Evolutionary conservation across 92 coral and sea anemone species (phyloP).

Genomic region (Montipora capitata): DNA sequence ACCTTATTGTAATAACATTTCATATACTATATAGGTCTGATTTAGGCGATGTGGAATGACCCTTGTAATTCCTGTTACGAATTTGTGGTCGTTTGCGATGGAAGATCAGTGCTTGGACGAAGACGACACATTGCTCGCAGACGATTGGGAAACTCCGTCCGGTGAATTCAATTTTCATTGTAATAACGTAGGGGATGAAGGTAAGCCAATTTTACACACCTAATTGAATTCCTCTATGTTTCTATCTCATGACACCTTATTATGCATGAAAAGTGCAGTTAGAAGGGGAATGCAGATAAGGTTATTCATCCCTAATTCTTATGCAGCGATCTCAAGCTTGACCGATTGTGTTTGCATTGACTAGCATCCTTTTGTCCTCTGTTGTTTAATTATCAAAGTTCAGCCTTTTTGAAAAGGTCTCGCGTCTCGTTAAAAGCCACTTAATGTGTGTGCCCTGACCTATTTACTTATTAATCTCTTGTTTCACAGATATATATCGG

Average conservation of each 20-base stretch:
- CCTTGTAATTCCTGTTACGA: constrained; percentile 83
- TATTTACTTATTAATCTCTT: constrained; percentile 70
- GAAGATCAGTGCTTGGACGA: constrained; percentile 94
- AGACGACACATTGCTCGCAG: constrained; percentile 84
- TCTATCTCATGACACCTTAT: constrained; percentile 55
- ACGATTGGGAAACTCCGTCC: constrained; percentile 91
- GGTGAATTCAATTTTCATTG: constrained; percentile 92
- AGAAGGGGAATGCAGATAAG: constrained; percentile 27
- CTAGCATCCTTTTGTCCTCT: constrained; percentile 52
- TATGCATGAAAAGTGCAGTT: constrained; percentile 59
- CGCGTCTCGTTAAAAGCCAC: constrained; percentile 56
- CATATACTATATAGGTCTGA: constrained; percentile 31
- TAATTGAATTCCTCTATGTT: constrained; percentile 64
- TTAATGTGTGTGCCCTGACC: constrained; percentile 66
- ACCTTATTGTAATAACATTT: constrained; percentile 48
- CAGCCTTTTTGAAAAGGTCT: constrained; percentile 48
- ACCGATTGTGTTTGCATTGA: constrained; percentile 63
- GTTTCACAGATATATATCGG: constrained; percentile 77
- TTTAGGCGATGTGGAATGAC: constrained; percentile 91
- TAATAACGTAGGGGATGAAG: constrained; percentile 82
- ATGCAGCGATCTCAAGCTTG: constrained; percentile 56
- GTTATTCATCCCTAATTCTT: constrained; percentile 54
- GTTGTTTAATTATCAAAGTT: constrained; percentile 61
- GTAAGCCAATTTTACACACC: constrained; percentile 50
- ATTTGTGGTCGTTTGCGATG: constrained; percentile 81